phyloP scores from a whole-genome alignment of 2,888 invertebrate genomes.

The Lasioglossum figueresi region DNA sequence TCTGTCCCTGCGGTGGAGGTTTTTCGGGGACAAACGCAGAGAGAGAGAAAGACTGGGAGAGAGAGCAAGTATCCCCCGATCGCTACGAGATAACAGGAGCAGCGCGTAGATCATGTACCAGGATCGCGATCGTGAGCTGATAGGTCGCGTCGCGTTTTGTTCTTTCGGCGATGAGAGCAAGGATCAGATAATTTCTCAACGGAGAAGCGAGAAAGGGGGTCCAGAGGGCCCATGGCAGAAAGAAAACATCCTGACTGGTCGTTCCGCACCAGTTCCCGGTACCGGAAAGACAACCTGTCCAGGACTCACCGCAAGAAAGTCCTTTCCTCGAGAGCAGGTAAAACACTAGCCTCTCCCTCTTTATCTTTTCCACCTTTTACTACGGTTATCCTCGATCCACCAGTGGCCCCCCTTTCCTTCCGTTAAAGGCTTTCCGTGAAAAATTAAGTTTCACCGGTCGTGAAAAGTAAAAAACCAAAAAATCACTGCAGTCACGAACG shows the following conservation, averaged over 20 bases:
- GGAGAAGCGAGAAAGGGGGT: not conserved
- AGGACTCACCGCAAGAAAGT: slow-evolving; percentile 29
- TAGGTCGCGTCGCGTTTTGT: slow-evolving; percentile 75
- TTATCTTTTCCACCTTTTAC: not conserved
- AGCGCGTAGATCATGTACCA: slow-evolving; percentile 78
- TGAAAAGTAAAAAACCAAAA: slow-evolving; percentile 15
- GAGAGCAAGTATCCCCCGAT: slow-evolving; percentile 74
- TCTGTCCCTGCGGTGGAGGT: slow-evolving; percentile 18
- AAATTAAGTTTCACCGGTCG: slow-evolving; percentile 61
- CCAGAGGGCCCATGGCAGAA: not conserved
- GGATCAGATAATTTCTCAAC: slow-evolving; percentile 74
- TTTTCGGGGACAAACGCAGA: slow-evolving; percentile 58
- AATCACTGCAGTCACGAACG: slow-evolving; percentile 51
- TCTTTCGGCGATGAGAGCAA: slow-evolving; percentile 76
- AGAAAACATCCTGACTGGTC: slow-evolving; percentile 56
- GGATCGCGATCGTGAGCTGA: slow-evolving; percentile 78
- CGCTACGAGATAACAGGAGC: slow-evolving; percentile 69
- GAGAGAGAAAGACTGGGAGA: not conserved
- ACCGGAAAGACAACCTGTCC: slow-evolving; percentile 66
- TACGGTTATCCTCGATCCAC: not conserved
- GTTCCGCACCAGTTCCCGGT: slow-evolving; percentile 65
- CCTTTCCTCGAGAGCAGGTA: slow-evolving; percentile 65
- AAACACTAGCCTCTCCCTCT: slow-evolving; percentile 41
- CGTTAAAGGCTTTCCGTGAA: slow-evolving; percentile 42
- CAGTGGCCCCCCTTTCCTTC: not conserved